phyloP scores from a whole-genome alignment of 2,797 vertebrate species.

The Coreius guichenoti region DNA sequence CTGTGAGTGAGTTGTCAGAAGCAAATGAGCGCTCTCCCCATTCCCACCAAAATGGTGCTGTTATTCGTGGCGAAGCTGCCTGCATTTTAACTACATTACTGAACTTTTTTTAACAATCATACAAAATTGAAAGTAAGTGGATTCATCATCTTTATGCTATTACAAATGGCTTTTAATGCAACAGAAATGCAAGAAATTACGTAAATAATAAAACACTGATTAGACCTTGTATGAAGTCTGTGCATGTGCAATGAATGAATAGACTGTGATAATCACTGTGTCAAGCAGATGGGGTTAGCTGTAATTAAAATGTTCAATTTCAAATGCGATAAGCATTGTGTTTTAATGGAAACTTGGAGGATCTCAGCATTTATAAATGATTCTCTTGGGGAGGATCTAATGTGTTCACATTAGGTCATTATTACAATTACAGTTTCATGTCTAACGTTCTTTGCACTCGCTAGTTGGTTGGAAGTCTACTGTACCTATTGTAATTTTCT shows the following conservation, averaged over 20 bases:
- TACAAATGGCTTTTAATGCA: not conserved
- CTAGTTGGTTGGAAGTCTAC: slow-evolving; percentile 59
- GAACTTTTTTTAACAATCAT: not conserved
- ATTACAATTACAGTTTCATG: slow-evolving; percentile 67
- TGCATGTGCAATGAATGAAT: slow-evolving; percentile 6
- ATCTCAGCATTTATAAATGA: slow-evolving; percentile 57
- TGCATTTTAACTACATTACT: not conserved
- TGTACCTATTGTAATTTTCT: slow-evolving; percentile 35
- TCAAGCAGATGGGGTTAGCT: slow-evolving; percentile 56
- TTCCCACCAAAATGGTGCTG: not conserved
- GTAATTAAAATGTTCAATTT: slow-evolving; percentile 69
- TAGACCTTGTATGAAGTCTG: not conserved
- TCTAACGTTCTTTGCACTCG: slow-evolving; percentile 67
- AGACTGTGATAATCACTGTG: slow-evolving; percentile 38
- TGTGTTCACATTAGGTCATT: slow-evolving; percentile 61
- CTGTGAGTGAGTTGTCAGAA: not conserved
- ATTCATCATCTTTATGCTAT: not conserved
- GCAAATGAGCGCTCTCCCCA: not conserved
- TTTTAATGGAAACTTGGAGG: slow-evolving; percentile 69
- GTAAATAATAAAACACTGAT: not conserved
- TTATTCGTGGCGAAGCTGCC: not conserved
- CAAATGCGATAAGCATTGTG: slow-evolving; percentile 51
- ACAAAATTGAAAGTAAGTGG: not conserved
- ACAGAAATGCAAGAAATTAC: not conserved
- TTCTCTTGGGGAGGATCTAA: slow-evolving; percentile 62